Evolutionary conservation across 2,888 invertebrate species (phyloP).

Genomic region (Sceliomorpha sp.): DNA sequence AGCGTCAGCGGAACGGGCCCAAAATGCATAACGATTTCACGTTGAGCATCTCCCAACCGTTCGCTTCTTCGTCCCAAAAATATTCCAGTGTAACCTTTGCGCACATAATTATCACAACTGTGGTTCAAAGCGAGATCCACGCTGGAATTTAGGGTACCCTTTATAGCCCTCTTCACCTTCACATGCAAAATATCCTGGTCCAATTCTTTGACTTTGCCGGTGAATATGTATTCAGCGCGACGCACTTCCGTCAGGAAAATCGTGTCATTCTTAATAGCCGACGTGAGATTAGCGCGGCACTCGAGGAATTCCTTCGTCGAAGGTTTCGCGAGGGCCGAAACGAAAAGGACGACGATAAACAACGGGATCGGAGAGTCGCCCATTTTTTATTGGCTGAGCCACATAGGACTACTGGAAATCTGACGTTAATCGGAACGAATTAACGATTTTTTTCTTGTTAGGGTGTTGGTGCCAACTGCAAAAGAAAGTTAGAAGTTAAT

Average conservation of each 20-base stretch:
- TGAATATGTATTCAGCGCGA: slow-evolving; percentile 74
- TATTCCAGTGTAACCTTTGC: slow-evolving; percentile 76
- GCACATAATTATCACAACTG: slow-evolving; percentile 71
- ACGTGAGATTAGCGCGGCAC: slow-evolving; percentile 73
- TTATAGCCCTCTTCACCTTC: slow-evolving; percentile 74
- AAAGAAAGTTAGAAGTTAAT: too few species aligned
- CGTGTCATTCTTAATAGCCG: slow-evolving; percentile 72
- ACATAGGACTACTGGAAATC: too few species aligned
- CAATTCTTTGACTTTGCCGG: slow-evolving; percentile 75
- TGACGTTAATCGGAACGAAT: too few species aligned
- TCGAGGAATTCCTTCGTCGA: slow-evolving; percentile 74
- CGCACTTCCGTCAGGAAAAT: slow-evolving; percentile 68
- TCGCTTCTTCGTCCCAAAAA: slow-evolving; percentile 68
- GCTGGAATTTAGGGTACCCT: slow-evolving; percentile 68
- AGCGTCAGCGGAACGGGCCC: slow-evolving; percentile 78
- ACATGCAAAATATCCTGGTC: slow-evolving; percentile 63
- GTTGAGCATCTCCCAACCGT: slow-evolving; percentile 42
- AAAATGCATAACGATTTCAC: slow-evolving; percentile 72
- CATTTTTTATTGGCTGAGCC: not conserved
- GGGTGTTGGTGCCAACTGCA: too few species aligned
- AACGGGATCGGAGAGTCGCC: not conserved
- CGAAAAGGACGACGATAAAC: slow-evolving; percentile 47
- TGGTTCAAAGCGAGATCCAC: slow-evolving; percentile 70
- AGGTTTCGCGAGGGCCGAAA: slow-evolving; percentile 51
- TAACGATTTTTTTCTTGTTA: too few species aligned